Base-by-base conservation (phyloP, 64 coral and sea anemone species). In the Dendronephthya gigantea region DNA sequence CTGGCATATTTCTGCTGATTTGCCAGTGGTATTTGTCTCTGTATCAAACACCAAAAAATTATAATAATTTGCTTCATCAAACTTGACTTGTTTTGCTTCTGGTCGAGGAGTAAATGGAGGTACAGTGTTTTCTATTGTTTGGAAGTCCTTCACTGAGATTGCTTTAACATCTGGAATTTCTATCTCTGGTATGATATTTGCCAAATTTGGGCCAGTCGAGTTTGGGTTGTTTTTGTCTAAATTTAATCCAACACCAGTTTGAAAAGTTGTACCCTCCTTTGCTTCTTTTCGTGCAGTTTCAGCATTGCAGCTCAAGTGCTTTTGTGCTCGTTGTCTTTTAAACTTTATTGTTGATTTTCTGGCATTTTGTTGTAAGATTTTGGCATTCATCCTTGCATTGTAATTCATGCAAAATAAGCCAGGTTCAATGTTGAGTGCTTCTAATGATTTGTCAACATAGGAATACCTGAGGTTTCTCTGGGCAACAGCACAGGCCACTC, bases 1-100 rank as follows among this genome's bases (percentile, higher is more conserved):
- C 30, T 91, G 90, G 85, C 90, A 82, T 25, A 91, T 48, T 83
- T 91, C 90, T 2, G 90, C 84, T n/a, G 50, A 47, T 48, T 81
- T 84, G 1, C 83, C 89, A 48, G 45, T 31, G 1, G 28, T 31
- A 37, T 69, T 90, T 7, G 90, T 91, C 79, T 90, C 89, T 36
- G 45, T 83, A 39, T 89, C 87, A 89, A 83, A 89, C 36, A 56
- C 29, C 55, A 89, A 89, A 68, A 52, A 30, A 50, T 82, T 43
- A 49, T 49, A 58, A 36, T 82, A 79, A 9, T 58, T 52, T 81
- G 15, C 48, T 43, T 40, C 38, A 75, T 87, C 62, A 87, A 72
- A 87, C 34, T 69, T 79, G 3, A 70, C 34, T 48, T 28, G 16
- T 47, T 88, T 50, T 83, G 79, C 40, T 29, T 83, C 28, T 51